Evolutionary conservation across 2,888 invertebrate genomes (phyloP).

Genomic region (Ornithoptera alexandrae): DNA sequence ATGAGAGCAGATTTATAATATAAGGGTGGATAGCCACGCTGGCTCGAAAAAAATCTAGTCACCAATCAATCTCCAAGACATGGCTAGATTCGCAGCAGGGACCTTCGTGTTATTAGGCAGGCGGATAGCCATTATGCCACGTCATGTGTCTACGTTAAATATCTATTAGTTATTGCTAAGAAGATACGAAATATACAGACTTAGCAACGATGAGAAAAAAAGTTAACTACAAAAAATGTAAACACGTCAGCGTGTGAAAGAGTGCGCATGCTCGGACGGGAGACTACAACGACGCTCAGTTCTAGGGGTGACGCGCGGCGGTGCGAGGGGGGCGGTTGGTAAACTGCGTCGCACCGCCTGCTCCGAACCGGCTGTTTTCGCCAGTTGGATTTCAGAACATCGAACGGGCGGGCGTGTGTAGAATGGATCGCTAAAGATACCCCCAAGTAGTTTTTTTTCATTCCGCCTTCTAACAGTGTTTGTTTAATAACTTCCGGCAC

Average conservation of each 20-base stretch:
- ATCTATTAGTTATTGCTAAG: neutral
- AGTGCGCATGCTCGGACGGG: conserved; percentile 68
- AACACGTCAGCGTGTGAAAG: conserved; percentile 74
- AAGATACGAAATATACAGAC: conserved; percentile 33
- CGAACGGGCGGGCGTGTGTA: conserved; percentile 78
- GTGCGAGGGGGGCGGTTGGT: conserved; percentile 40
- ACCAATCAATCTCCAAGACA: too few relatives aligned
- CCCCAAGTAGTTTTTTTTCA: conserved; percentile 81
- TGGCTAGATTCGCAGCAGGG: too few relatives aligned
- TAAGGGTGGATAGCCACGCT: too few relatives aligned
- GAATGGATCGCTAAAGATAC: conserved; percentile 79
- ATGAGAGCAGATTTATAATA: too few relatives aligned
- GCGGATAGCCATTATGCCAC: too few relatives aligned
- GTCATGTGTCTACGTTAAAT: too few relatives aligned
- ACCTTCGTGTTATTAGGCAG: too few relatives aligned
- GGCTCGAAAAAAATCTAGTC: too few relatives aligned
- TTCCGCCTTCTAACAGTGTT: conserved; percentile 79
- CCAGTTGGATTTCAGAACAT: conserved; percentile 80
- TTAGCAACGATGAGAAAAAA: conserved; percentile 53
- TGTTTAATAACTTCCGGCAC: conserved; percentile 73
- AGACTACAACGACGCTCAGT: conserved; percentile 53
- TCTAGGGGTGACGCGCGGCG: conserved; percentile 36
- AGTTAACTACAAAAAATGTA: conserved; percentile 67
- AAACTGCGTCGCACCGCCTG: conserved; percentile 46
- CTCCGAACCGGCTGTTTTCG: conserved; percentile 49